Conservation (phyloP, 2,888 invertebrate species). For the Steinernema hermaphroditum region DNA sequence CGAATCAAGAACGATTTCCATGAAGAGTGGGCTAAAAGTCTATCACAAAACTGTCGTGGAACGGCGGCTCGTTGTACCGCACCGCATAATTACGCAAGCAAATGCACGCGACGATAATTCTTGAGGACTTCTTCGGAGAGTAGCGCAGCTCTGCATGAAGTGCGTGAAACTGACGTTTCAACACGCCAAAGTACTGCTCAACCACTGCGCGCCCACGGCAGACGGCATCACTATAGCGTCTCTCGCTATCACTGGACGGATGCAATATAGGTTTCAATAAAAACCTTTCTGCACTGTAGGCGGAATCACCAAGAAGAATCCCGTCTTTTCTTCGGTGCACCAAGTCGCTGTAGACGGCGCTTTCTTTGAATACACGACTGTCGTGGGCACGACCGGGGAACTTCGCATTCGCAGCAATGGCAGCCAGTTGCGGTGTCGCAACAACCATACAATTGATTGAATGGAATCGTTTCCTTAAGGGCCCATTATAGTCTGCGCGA, state of each 20-base stretch:
- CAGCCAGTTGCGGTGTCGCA: neutral
- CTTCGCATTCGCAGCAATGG: neutral
- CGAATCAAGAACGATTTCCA: neutral
- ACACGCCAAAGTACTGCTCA: neutral
- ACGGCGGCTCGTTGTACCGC: neutral
- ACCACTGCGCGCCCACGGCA: neutral
- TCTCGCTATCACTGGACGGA: neutral
- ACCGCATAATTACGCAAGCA: too few relatives aligned
- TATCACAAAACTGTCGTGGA: neutral
- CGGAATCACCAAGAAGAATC: slow-evolving; percentile 1
- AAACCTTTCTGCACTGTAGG: neutral
- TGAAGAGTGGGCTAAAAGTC: neutral
- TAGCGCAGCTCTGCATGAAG: neutral
- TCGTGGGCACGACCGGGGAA: neutral
- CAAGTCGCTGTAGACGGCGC: neutral
- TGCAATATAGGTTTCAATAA: neutral
- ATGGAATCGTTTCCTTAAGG: neutral
- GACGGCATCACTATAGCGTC: neutral
- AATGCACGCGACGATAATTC: neutral
- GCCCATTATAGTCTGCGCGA: too few relatives aligned
- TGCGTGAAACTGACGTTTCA: neutral
- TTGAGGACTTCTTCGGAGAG: neutral
- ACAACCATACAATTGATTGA: neutral
- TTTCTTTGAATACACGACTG: neutral
- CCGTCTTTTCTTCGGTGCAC: neutral